Percentiles rank a stretch among this genome's conserved stretches.
phyloP scores from a whole-genome alignment of 2,797 vertebrate genomes.

The Aldrovandia affinis region DNA sequence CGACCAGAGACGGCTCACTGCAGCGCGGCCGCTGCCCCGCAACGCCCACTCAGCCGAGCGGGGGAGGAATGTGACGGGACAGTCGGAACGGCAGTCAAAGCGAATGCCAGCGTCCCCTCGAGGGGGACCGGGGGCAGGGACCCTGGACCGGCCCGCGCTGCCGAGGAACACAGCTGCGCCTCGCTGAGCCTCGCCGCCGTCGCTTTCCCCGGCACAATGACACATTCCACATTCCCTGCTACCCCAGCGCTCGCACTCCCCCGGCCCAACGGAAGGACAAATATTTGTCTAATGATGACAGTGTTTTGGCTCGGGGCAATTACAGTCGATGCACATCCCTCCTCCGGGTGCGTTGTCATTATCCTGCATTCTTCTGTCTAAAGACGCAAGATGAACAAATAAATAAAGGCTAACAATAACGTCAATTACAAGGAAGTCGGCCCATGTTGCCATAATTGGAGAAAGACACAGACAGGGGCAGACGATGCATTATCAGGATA shows the following conservation, averaged over 20 bases:
- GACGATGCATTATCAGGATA: constrained; percentile 31
- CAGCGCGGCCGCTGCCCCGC: background rate
- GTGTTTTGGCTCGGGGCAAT: constrained; percentile 31
- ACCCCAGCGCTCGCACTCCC: background rate
- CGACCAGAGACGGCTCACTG: no score
- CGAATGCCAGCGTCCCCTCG: background rate
- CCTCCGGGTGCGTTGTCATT: constrained; percentile 19
- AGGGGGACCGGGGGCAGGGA: background rate
- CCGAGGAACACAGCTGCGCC: background rate
- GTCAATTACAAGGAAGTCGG: constrained; percentile 30
- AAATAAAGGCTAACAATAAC: constrained; percentile 38
- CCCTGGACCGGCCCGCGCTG: no score
- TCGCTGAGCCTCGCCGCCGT: background rate
- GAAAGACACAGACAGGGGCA: constrained; percentile 24
- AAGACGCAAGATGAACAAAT: constrained; percentile 34
- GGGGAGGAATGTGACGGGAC: background rate
- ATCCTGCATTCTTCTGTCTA: constrained; percentile 31
- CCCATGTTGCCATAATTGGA: constrained; percentile 37
- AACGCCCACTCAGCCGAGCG: background rate
- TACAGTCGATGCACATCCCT: constrained; percentile 30
- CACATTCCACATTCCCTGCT: background rate
- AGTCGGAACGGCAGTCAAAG: background rate
- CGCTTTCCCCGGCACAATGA: background rate
- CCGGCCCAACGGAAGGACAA: constrained; percentile 30
- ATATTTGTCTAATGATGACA: constrained; percentile 39